Evolutionary conservation across 2,113 vertebrate genomes (phyloP).

Genomic region (Baryphthengus martii): DNA sequence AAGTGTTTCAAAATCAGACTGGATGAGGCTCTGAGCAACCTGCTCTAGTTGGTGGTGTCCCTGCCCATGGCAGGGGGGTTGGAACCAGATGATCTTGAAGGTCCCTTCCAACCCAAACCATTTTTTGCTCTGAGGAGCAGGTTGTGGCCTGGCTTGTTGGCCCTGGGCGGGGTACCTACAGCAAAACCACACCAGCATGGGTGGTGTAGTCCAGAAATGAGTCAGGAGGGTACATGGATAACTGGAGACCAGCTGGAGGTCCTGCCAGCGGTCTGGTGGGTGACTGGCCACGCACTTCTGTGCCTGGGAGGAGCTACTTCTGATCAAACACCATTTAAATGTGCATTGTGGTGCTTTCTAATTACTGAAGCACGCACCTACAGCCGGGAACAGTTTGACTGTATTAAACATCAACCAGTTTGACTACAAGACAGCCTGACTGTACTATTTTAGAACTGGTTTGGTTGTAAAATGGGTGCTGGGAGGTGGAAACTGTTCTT

Average conservation of each 20-base stretch:
- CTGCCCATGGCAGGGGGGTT: no score
- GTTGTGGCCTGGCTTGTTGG: background rate
- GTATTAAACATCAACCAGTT: background rate
- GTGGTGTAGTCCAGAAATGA: background rate
- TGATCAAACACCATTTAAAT: background rate
- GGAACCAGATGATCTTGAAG: no score
- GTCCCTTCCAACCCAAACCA: no score
- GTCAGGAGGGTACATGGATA: background rate
- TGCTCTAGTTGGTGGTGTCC: no score
- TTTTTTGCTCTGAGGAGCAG: background rate
- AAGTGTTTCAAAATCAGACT: no score
- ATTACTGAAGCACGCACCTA: background rate
- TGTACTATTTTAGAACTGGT: background rate
- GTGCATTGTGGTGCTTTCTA: background rate
- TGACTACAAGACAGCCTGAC: background rate
- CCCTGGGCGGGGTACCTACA: background rate
- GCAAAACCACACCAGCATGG: fast-evolving
- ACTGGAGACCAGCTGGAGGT: background rate
- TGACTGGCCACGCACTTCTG: background rate
- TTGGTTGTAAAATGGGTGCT: background rate
- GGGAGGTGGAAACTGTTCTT: background rate
- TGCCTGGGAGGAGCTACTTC: background rate
- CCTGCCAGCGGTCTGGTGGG: background rate
- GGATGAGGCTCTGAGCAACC: no score
- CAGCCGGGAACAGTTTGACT: fast-evolving